Base-by-base conservation (phyloP, 2,113 vertebrate species). In the Aleadryas rufinucha region DNA sequence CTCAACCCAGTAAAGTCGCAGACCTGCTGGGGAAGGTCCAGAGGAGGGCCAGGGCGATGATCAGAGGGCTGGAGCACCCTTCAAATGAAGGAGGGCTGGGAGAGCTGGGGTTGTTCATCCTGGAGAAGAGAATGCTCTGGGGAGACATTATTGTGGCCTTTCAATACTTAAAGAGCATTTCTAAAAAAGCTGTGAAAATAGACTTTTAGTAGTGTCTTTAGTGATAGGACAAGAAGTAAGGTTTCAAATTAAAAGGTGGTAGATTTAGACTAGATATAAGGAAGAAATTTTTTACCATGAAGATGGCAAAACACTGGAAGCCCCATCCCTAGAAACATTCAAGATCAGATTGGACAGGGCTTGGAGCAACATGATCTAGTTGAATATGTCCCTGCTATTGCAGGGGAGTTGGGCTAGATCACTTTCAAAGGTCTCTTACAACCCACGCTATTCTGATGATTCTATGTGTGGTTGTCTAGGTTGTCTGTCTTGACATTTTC, bases 161-260 rank as follows among this genome's bases (percentile, higher is more conserved):
- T 60, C 21, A 68, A 7, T 53, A 66, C 10, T 45, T 39, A 18
- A 17, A 60, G 16, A 30, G 2, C 0, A 0, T 17, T 41, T 66
- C 9, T 52, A 42, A 61, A 47, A 66, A 54, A 35, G 9, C 27
- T 31, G 16, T 39, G 24, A 27, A 83, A 42, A 49, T 8, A 63
- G 20, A 53, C 33, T 33, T 71, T 76, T 57, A 26, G 2, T 6
- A 42, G 20, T 10, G 9, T 23, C 22, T 76, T 33, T 61, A 17
- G 27, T 3, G 4, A 71, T 8, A 57, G 37, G 17, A 45, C 19
- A 84, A 56, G 10, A 53, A 12, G 4, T 27, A 61, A 47, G 22
- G 8, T 27, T 80, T 80, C 30, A 76, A 24, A n/a, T 3, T 44
- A 27, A n/a, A 84, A 50, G 16, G 20, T 4, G 7, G 2, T 56